Evolutionary conservation across 2,888 invertebrate genomes (phyloP).

Genomic region (Cremastinae sp.): DNA sequence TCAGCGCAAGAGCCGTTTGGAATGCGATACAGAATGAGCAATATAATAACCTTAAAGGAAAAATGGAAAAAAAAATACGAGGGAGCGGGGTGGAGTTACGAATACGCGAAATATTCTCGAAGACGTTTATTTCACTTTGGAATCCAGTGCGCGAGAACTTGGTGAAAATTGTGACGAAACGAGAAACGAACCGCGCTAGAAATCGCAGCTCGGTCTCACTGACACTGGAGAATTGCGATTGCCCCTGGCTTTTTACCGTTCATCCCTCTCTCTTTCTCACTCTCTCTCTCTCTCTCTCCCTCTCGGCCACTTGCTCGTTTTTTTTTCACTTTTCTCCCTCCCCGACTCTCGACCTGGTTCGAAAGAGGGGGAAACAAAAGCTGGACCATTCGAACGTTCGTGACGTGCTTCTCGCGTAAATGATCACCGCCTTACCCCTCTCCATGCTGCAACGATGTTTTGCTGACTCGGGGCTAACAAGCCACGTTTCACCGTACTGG

Average conservation of each 20-base stretch:
- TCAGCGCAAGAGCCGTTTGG: not conserved
- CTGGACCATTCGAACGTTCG: slow-evolving; percentile 23
- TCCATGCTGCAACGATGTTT: slow-evolving; percentile 11
- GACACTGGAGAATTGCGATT: slow-evolving; percentile 45
- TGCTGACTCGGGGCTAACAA: slow-evolving; percentile 21
- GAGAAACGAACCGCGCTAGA: not conserved
- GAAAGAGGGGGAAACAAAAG: slow-evolving; percentile 25
- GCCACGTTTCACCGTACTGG: not conserved
- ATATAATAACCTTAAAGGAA: slow-evolving; percentile 6
- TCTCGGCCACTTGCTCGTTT: not conserved
- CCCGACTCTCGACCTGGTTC: not conserved
- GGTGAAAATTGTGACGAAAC: not conserved
- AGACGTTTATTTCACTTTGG: not conserved
- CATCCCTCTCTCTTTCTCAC: slow-evolving; percentile 30
- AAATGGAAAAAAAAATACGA: not conserved
- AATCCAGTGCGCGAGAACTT: not conserved
- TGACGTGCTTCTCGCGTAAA: slow-evolving; percentile 52
- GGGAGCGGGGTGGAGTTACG: slow-evolving; percentile 9
- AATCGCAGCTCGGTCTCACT: slow-evolving; percentile 3
- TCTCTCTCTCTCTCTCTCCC: slow-evolving; percentile 13
- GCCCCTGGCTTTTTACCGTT: slow-evolving; percentile 47
- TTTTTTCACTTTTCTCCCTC: slow-evolving; percentile 2
- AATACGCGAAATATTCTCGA: slow-evolving; percentile 1
- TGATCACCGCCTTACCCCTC: slow-evolving; percentile 21
- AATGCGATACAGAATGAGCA: slow-evolving; percentile 1